These are phyloP conservation scores for Paguma larvata DNA, from an alignment of 2,797 vertebrate species.

Conservation along the genomic window DNA sequence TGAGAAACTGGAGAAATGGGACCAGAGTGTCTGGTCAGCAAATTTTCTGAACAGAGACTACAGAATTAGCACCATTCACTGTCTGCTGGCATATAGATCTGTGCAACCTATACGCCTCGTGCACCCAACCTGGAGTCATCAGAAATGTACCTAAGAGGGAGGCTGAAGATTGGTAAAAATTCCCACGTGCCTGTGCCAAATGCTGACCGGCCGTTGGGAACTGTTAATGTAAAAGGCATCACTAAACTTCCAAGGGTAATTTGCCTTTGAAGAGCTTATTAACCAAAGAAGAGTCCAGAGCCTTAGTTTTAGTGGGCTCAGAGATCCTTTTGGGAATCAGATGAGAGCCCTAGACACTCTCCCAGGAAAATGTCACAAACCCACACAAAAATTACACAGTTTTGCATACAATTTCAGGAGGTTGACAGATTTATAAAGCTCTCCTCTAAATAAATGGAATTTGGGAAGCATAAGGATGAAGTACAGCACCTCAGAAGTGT, in stretches of 20 bases:
- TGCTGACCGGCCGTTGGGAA: not conserved
- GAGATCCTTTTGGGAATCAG: not conserved
- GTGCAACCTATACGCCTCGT: not conserved
- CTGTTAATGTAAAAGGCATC: not conserved
- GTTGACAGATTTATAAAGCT: not conserved
- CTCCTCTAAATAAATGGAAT: not conserved
- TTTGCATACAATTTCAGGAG: not conserved
- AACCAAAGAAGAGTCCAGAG: not conserved
- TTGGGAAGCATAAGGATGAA: not conserved
- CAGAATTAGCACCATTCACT: not conserved
- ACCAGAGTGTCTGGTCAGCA: not conserved
- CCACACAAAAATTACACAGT: not conserved
- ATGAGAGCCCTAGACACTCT: not conserved
- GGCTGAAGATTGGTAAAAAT: not conserved
- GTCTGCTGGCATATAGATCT: not conserved
- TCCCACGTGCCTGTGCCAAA: not conserved
- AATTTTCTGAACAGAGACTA: not conserved
- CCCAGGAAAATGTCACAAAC: constrained; percentile 24
- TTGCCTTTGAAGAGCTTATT: constrained; percentile 48
- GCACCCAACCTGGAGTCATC: not conserved
- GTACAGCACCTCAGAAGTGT: constrained; percentile 4
- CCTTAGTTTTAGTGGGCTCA: not conserved
- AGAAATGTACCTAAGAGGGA: not conserved
- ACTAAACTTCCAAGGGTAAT: not conserved
- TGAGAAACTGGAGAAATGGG: constrained; percentile 12